Base-by-base conservation (phyloP, 2,113 vertebrate species). In the Elaphurus davidianus region DNA sequence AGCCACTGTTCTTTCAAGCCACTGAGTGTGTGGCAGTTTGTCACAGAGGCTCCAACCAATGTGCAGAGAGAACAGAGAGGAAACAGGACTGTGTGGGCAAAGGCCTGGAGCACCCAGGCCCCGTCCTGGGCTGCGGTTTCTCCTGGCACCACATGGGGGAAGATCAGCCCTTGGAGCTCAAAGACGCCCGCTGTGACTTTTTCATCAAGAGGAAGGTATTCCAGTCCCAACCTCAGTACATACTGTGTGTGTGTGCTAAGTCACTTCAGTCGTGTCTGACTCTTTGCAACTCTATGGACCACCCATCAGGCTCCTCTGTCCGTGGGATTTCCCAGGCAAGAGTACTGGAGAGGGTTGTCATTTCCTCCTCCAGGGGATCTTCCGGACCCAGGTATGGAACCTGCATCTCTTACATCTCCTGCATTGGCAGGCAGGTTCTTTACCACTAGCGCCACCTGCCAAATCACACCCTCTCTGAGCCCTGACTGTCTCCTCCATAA, bases 101-200 rank as follows among this genome's bases (percentile, higher is more conserved):
- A 5, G 30, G 57, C 23, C 71, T n/a, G 5, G 8, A 13, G 45
- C 19, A 57, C 54, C 19, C 14, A 0, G 82, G 59, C 16, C 4
- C 23, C 1, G 19, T 13, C 33, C 84, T 1, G 17, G 33, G 52
- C 19, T 21, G 33, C 4, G 11, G 57, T 54, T 21, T n/a, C 15
- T 36, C 43, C 45, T 14, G 23, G 62, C 3, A n/a, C 71, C 5
- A 0, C 0, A 1, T 3, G 3, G 27, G n/a, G 47, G 33, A 17
- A 25, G 7, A 13, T 23, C 28, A n/a, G 79, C 47, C 55, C 13
- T 14, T 12, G 79, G 28, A 17, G 52, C 28, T 25, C 17, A 27
- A 2, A 57, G 40, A 21, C 3, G 33, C 17, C 57, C 1, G 0
- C 36, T 5, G 27, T 28, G 52, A 30, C 59, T 36, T 19, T 33